Base-by-base conservation (phyloP, 2,113 vertebrate species). In the Strix uralensis region DNA sequence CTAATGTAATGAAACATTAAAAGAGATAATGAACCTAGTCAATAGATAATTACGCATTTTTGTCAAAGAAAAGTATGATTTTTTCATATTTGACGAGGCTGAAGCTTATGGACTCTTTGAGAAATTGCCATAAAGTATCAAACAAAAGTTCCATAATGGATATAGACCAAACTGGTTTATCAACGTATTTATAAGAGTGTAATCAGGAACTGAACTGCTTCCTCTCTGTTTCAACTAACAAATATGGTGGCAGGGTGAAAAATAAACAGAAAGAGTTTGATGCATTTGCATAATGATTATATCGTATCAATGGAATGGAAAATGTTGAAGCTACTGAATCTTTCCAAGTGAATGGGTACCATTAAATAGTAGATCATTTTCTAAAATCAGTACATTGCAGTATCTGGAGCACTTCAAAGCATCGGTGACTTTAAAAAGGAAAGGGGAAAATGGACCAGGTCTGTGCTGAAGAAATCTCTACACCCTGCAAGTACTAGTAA, bases 21-120 rank as follows among this genome's bases (percentile, higher is more conserved):
- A 93, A 92, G 69, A 95, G 65, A 94, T 95, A 96, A 96, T 86
- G 92, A 94, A 93, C 52, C 82, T 58, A 86, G 77, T 66, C 78
- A 94, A 93, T 44, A 94, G 72, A 96, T 74, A 92, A 91, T 90
- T 55, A 69, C n/a, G 22, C 19, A 51, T 36, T 81, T 93, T 91
- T 12, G 5, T 71, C 57, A 90, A 92, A 26, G 6, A 81, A 95
- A 70, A 82, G 52, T 61, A 78, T 11, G 26, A 61, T 83, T 95
- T 90, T 80, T 80, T 77, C 42, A 47, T 81, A 90, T 74, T 95
- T 72, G 54, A 90, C 19, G 22, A 91, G 55, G 49, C 42, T 91
- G 55, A 94, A 90, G 51, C 42, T 88, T 54, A 66, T 25, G 42
- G 42, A 87, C 19, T 69, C 34, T 67, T 38, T 44, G 36, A 95